These are phyloP conservation scores for Simalia tracyae DNA, from an alignment of 2,797 vertebrate genomes.

Conservation along the genomic window DNA sequence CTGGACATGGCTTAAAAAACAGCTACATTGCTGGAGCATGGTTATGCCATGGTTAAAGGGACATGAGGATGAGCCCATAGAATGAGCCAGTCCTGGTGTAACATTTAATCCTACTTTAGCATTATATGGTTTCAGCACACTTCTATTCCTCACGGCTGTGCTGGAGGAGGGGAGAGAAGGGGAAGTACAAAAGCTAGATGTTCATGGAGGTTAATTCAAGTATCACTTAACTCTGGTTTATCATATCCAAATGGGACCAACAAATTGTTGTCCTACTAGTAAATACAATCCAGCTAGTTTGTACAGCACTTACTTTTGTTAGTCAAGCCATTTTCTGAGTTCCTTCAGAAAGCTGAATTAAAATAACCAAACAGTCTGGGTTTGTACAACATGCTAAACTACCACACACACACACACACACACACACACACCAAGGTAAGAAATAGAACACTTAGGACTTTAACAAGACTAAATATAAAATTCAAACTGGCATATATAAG, in stretches of 20 bases:
- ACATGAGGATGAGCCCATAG: neutral
- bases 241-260: neutral
- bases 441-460: neutral
- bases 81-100: neutral
- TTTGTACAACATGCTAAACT: neutral
- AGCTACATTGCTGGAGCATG: neutral
- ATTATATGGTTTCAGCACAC: neutral
- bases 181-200: neutral
- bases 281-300: neutral
- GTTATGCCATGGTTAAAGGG: neutral
- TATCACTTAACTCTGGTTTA: neutral
- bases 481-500: neutral
- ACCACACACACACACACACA: neutral
- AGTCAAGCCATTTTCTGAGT: neutral
- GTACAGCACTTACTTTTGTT: neutral
- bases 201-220: neutral
- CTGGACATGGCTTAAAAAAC: neutral
- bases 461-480: neutral
- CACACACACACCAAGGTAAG: too few species aligned
- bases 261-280: neutral
- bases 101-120: neutral
- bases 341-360: neutral
- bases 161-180: neutral
- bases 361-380: neutral
- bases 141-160: neutral